Percentiles rank a stretch among this genome's conserved stretches.
Evolutionary conservation across 2,113 vertebrate species (phyloP).

Genomic region (Laticauda colubrina): DNA sequence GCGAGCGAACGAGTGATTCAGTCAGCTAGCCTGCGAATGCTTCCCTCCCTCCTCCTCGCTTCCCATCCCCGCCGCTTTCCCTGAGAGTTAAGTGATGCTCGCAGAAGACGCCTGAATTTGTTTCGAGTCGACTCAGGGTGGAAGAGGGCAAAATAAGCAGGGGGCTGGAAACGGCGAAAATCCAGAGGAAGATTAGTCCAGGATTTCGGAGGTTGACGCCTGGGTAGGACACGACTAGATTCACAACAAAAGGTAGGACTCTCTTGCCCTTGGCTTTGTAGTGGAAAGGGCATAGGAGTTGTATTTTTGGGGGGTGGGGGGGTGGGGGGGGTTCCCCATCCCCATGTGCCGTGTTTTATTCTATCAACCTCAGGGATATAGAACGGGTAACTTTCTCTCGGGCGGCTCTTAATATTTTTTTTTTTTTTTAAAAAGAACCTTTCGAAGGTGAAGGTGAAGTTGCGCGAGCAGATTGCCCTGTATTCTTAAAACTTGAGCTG

Average conservation of each 20-base stretch:
- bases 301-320: background rate
- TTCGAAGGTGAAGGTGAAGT: background rate
- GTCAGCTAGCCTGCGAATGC: constrained; percentile 48
- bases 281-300: background rate
- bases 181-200: constrained; percentile 24
- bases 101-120: constrained; percentile 71
- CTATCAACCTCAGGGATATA: constrained; percentile 28
- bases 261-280: constrained; percentile 33
- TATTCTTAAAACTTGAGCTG: background rate
- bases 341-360: background rate
- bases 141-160: background rate
- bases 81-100: constrained; percentile 76
- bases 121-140: constrained; percentile 24
- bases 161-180: background rate
- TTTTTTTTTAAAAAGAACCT: no score
- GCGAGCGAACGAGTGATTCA: background rate
- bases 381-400: constrained; percentile 53
- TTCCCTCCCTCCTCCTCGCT: constrained; percentile 55
- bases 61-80: constrained; percentile 61
- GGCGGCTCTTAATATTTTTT: no score
- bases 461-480: background rate
- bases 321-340: background rate
- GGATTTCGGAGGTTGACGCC: constrained; percentile 49
- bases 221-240: constrained; percentile 64
- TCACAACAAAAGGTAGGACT: constrained; percentile 73